These are phyloP conservation scores for Coremacera marginata DNA, from an alignment of 2,888 invertebrate genomes.

Conservation along the genomic window DNA sequence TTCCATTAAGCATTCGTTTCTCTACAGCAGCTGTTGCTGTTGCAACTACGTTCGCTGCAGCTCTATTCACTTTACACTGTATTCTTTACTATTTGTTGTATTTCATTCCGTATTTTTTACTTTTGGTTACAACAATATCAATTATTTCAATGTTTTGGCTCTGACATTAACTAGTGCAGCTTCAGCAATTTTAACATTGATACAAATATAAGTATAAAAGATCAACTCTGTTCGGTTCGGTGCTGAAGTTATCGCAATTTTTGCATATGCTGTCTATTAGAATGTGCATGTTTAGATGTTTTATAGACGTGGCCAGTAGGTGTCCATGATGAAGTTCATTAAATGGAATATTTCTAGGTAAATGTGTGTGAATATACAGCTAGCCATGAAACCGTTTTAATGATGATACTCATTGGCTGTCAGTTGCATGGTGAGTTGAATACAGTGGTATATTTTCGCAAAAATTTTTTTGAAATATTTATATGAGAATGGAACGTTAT, in stretches of 20 bases:
- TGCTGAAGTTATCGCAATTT: not conserved
- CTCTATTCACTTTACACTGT: not conserved
- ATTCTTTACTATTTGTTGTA: not conserved
- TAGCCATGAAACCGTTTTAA: not conserved
- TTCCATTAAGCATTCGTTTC: no score
- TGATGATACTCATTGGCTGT: not conserved
- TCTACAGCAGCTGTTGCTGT: not conserved
- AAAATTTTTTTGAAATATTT: no score
- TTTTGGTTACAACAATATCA: not conserved
- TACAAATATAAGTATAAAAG: not conserved
- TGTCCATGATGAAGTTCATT: slow-evolving; percentile 1
- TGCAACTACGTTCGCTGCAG: no score
- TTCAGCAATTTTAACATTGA: not conserved
- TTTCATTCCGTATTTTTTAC: not conserved
- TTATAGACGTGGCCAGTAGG: not conserved
- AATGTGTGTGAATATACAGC: not conserved
- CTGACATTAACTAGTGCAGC: slow-evolving; percentile 3
- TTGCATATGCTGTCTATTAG: slow-evolving; percentile 11
- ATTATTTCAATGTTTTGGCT: not conserved
- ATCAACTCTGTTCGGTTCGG: not conserved
- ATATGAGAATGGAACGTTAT: no score
- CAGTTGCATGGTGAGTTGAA: no score
- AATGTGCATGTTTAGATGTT: not conserved
- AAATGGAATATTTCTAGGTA: not conserved
- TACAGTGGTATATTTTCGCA: no score